These are phyloP conservation scores for Gephyroberyx darwinii DNA, from an alignment of 2,797 vertebrate genomes.

Conservation along the genomic window DNA sequence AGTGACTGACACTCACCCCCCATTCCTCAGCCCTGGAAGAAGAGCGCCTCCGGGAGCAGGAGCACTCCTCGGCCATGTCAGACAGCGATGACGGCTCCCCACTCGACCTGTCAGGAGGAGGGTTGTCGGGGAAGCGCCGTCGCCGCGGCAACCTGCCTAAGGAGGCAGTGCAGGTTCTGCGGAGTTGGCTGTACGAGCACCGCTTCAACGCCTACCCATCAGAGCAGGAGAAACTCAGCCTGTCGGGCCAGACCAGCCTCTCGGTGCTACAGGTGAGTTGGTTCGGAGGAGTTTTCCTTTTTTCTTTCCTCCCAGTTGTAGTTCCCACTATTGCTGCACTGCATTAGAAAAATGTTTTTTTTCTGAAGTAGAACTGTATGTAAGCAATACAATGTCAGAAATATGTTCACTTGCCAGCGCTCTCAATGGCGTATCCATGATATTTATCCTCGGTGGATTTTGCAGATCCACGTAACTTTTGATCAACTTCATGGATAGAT, in stretches of 20 bases:
- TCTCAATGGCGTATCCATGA: background rate
- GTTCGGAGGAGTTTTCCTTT: background rate
- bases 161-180: conserved; percentile 93
- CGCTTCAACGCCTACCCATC: conserved; percentile 97
- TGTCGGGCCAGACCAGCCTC: conserved; percentile 91
- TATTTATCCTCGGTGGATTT: background rate
- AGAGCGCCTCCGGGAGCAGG: conserved; percentile 75
- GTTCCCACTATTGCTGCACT: background rate
- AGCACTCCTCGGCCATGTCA: conserved; percentile 82
- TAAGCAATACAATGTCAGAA: background rate
- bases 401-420: background rate
- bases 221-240: conserved; percentile 93
- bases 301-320: background rate
- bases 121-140: conserved; percentile 86
- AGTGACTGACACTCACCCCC: background rate
- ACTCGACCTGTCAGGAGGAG: conserved; percentile 82
- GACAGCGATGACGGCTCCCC: conserved; percentile 91
- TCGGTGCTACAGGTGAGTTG: conserved; percentile 91
- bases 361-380: background rate
- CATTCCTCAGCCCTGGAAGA: conserved; percentile 77
- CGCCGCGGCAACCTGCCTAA: conserved; percentile 95
- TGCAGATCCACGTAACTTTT: no score
- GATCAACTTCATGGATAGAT: no score
- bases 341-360: background rate
- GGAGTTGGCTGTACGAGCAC: conserved; percentile 95